Base-by-base conservation (phyloP, 2,113 vertebrate genomes). In the Rhea americana region DNA sequence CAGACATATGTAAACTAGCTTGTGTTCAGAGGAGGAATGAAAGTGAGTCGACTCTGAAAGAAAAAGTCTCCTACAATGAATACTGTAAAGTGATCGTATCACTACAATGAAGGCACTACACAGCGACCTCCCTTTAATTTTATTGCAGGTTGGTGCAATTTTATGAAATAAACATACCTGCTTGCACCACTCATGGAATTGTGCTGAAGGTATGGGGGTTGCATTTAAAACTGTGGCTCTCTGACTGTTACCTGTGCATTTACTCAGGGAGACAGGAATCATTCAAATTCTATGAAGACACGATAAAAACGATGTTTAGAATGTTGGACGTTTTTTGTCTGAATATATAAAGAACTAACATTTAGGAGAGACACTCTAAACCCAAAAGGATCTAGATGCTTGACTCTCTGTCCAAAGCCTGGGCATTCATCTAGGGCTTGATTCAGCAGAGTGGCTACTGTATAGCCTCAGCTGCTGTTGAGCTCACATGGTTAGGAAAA, bases 361-460 rank as follows among this genome's bases (percentile, higher is more conserved):
- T 91, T 91, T 82, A 89, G 73, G 73, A 94, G 82, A 75, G 90
- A 26, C 43, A 58, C 62, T 77, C 59, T 43, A 93, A 39, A 30
- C 68, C 26, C 25, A 72, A 85, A 71, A 68, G 21, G 47, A 95
- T 87, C 67, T 92, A 97, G 81, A 91, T 94, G 84, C 47, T 85
- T 39, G 81, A 50, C n/a, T 50, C 45, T 50, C 21, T 50, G 47
- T 35, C 48, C 32, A 18, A 17, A 71, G 17, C 24, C 10, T 35
- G 35, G 67, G 7, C 47, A 32, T 48, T 48, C 14, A 18, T 15
- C 48, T 25, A 48, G 32, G 32, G 47, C 35, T 48, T 71, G 32
- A 50, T 35, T 35, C 67, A 50, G 47, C 22, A 48, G 4, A 21
- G 32, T n/a, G n/a, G 45, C n/a, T 20, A 22, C 30, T 48, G 45